These are phyloP conservation scores for Amphiprion clarkii DNA, from an alignment of 2,797 vertebrate species.

Conservation along the genomic window DNA sequence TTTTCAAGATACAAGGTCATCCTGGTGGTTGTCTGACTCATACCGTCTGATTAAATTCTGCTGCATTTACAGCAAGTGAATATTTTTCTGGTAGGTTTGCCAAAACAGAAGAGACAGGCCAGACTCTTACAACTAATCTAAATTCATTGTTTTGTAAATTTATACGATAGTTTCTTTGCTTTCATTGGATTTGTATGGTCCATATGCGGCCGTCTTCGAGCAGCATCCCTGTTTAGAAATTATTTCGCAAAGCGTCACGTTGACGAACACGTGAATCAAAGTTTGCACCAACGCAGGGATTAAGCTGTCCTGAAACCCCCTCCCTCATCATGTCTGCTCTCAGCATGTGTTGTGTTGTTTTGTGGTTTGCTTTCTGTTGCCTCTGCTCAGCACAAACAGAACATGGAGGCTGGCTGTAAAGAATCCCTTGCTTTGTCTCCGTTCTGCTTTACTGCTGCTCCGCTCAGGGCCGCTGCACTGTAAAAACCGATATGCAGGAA, in stretches of 20 bases:
- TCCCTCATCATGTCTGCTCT: constrained; percentile 7
- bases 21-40: background rate
- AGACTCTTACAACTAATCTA: background rate
- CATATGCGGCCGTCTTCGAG: background rate
- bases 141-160: background rate
- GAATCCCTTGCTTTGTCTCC: constrained; percentile 43
- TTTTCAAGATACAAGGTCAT: too few species aligned
- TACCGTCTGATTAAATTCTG: background rate
- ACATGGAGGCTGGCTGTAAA: constrained; percentile 34
- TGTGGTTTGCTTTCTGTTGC: constrained; percentile 5
- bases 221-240: background rate
- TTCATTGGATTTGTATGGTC: background rate
- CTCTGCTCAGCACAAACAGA: constrained; percentile 25
- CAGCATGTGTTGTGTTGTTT: constrained; percentile 8
- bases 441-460: constrained; percentile 68
- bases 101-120: background rate
- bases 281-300: background rate
- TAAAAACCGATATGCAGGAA: constrained; percentile 76
- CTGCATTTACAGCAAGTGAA: background rate
- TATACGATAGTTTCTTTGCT: background rate
- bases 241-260: background rate
- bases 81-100: background rate
- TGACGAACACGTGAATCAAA: constrained; percentile 19
- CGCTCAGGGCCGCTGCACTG: constrained; percentile 51
- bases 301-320: constrained; percentile 19